Evolutionary conservation across 2,113 vertebrate genomes (phyloP).

Genomic region (Petromus typicus): DNA sequence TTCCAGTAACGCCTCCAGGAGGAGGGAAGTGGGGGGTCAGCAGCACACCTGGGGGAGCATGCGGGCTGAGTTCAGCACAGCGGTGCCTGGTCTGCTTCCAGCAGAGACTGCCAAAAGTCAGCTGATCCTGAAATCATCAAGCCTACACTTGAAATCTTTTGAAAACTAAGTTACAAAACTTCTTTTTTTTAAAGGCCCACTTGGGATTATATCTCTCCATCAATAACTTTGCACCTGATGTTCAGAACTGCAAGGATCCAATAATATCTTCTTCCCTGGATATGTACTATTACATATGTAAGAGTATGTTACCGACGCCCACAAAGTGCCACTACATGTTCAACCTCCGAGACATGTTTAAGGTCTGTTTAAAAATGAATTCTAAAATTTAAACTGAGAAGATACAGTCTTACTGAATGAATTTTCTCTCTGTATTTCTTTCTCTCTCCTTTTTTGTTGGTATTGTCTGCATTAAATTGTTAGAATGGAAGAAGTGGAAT

Average conservation of each 20-base stretch:
- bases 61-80: no score
- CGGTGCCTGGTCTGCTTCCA: background rate
- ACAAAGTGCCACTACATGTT: conserved; percentile 85
- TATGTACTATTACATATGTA: conserved; percentile 76
- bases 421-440: no score
- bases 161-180: background rate
- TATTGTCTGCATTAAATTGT: background rate
- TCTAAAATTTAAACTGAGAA: background rate
- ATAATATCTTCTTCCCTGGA: conserved; percentile 72
- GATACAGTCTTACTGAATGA: background rate
- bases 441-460: background rate
- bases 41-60: no score
- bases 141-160: background rate
- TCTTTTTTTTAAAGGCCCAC: conserved; percentile 75
- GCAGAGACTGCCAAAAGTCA: background rate
- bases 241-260: conserved; percentile 74
- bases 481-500: background rate
- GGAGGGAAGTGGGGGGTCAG: background rate
- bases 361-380: conserved; percentile 66
- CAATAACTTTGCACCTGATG: conserved; percentile 76
- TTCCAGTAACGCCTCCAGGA: background rate
- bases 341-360: conserved; percentile 82
- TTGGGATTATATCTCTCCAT: conserved; percentile 76
- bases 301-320: conserved; percentile 80
- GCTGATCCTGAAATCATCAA: background rate